Conservation (phyloP, 2,113 vertebrate genomes). For the Lasiurus borealis region DNA sequence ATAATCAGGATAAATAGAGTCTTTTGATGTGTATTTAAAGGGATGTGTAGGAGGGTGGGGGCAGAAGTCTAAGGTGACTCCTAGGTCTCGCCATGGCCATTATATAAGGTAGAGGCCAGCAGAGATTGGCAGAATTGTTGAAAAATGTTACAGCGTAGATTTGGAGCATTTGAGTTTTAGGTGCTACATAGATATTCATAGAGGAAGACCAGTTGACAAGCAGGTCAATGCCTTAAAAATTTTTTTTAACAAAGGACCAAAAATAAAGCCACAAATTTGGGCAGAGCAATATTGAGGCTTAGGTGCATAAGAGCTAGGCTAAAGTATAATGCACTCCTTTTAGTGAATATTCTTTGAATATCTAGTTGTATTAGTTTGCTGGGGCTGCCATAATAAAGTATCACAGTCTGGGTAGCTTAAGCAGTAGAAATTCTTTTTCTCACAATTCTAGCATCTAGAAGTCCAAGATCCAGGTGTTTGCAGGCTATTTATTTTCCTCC, state of each 20-base stretch:
- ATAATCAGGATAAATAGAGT: not conserved
- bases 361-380: not conserved
- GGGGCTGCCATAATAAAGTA: not conserved
- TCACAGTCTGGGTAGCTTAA: not conserved
- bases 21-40: not conserved
- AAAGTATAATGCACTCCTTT: not conserved
- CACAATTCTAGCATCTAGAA: not conserved
- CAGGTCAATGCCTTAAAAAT: not conserved
- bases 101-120: not conserved
- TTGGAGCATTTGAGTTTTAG: not conserved
- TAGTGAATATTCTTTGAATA: not conserved
- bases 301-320: not conserved
- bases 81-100: not conserved
- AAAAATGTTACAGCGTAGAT: not conserved
- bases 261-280: not conserved
- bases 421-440: slow-evolving; percentile 21
- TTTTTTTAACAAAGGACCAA: not conserved
- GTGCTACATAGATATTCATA: not conserved
- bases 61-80: not conserved
- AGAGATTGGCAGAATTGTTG: not conserved
- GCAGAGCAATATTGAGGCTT: not conserved
- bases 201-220: not conserved
- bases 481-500: not conserved
- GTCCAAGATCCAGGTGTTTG: not conserved
- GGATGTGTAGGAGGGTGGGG: not conserved